Percentiles rank a stretch among this genome's conserved stretches.
Evolutionary conservation across 2,113 vertebrate species (phyloP).

Genomic region (Alaudala cheleensis): DNA sequence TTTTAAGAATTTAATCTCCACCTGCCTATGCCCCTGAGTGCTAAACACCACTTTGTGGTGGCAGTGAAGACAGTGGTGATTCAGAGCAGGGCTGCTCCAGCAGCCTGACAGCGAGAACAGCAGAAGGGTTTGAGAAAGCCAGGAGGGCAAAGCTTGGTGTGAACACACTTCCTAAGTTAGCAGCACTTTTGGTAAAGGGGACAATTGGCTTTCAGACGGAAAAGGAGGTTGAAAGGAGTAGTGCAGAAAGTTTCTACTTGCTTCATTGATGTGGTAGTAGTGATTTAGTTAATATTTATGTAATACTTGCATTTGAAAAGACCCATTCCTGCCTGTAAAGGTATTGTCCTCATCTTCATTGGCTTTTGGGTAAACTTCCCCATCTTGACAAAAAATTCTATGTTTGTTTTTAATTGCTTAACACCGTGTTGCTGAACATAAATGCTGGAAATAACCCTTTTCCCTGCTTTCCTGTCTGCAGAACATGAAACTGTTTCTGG

Average conservation of each 20-base stretch:
- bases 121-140: neutral
- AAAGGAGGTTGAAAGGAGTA: neutral
- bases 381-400: neutral
- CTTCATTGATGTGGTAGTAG: neutral
- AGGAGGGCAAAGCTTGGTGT: neutral
- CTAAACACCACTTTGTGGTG: neutral
- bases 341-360: neutral
- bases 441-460: constrained; percentile 44
- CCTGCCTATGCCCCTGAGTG: neutral
- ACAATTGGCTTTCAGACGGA: neutral
- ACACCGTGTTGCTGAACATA: neutral
- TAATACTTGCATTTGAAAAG: neutral
- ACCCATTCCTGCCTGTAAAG: neutral
- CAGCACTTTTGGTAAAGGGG: neutral
- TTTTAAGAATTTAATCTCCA: neutral
- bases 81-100: neutral
- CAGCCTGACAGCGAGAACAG: neutral
- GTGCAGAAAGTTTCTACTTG: neutral
- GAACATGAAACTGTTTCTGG: neutral
- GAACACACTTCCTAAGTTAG: neutral
- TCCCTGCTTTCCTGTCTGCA: constrained; percentile 30
- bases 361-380: neutral
- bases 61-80: neutral
- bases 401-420: constrained; percentile 11
- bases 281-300: neutral